Evolutionary conservation across 1,140 invertebrate genomes (phyloP).

Genomic region (Hyles euphorbiae): DNA sequence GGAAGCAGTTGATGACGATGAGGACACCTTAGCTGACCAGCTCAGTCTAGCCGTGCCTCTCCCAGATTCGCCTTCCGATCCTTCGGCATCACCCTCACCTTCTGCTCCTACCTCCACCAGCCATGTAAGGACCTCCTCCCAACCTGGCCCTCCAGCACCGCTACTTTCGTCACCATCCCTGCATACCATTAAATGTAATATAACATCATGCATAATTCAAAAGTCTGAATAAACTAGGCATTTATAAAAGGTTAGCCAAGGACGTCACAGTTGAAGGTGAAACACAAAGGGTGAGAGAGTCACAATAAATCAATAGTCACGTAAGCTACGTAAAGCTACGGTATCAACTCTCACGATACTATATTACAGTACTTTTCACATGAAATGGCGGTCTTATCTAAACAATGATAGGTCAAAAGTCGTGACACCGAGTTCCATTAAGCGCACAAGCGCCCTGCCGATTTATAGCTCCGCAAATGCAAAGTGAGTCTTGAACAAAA

Average conservation of each 20-base stretch:
- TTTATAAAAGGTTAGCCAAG: conserved; percentile 7
- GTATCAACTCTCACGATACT: not conserved
- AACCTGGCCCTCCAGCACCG: conserved; percentile 78
- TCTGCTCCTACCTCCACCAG: conserved; percentile 92
- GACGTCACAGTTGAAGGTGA: conserved; percentile 13
- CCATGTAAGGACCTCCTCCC: conserved; percentile 93
- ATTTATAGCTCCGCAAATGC: conserved; percentile 30
- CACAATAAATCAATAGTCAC: conserved; percentile 22
- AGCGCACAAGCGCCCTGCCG: conserved; percentile 20
- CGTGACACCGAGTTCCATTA: conserved; percentile 35
- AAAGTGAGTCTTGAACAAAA: conserved; percentile 29
- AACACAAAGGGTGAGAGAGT: conserved; percentile 10
- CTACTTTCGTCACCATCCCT: conserved; percentile 50
- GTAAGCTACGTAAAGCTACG: not conserved
- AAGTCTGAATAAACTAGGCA: not conserved
- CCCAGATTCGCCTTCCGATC: conserved; percentile 80
- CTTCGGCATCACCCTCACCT: conserved; percentile 80
- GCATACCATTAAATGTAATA: conserved; percentile 12
- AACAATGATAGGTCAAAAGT: conserved; percentile 27
- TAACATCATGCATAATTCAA: conserved; percentile 1
- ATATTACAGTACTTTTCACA: not conserved
- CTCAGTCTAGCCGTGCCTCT: conserved; percentile 57
- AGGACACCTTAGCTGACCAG: conserved; percentile 60
- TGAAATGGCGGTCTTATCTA: conserved; percentile 10
- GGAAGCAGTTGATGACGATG: conserved; percentile 43